Evolutionary conservation across 2,113 vertebrate species (phyloP).

Genomic region (Euleptes europaea): DNA sequence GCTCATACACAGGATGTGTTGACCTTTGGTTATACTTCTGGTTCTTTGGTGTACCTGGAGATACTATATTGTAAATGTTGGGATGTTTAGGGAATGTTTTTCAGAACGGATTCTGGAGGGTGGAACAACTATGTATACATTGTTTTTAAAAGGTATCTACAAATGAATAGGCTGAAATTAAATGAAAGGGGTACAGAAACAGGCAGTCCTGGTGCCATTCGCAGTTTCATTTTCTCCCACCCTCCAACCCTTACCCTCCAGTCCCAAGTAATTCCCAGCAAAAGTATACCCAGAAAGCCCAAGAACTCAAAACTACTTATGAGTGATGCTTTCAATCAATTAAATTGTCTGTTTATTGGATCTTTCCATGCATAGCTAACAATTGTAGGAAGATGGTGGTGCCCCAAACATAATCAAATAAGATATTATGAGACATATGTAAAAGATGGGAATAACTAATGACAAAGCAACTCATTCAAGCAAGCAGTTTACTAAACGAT

Average conservation of each 20-base stretch:
- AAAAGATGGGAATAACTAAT: background rate
- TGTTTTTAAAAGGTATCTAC: background rate
- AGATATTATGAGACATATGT: too few relatives aligned
- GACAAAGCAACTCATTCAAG: slow-evolving; percentile 41
- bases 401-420: too few relatives aligned
- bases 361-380: too few relatives aligned
- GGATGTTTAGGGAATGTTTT: background rate
- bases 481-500: slow-evolving; percentile 38
- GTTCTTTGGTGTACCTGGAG: too few relatives aligned
- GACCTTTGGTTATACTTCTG: background rate
- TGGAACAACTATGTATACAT: background rate
- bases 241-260: too few relatives aligned
- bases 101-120: background rate
- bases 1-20: background rate
- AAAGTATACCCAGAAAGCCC: too few relatives aligned
- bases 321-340: too few relatives aligned
- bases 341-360: too few relatives aligned
- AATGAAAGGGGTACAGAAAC: background rate
- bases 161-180: background rate
- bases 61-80: background rate
- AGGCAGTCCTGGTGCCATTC: background rate
- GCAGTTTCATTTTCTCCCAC: too few relatives aligned
- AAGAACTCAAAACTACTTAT: too few relatives aligned
- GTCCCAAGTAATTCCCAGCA: too few relatives aligned
- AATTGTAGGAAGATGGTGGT: slow-evolving; percentile 26